Percentiles rank a stretch among this genome's conserved stretches.
phyloP scores from a whole-genome alignment of 1,140 invertebrate species.

The Atta colombica region DNA sequence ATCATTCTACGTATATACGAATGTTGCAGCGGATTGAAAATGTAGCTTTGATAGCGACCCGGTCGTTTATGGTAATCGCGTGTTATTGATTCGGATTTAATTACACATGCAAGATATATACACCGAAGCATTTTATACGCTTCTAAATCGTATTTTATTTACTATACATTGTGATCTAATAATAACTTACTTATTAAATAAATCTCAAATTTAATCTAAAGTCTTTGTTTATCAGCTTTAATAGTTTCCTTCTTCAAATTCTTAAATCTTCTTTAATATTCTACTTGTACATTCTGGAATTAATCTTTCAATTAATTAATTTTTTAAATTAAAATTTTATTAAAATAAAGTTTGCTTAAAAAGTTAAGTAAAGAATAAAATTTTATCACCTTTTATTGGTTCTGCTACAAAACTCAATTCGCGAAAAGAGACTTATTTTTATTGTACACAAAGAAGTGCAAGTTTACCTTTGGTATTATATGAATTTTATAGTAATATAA shows the following conservation, averaged over 20 bases:
- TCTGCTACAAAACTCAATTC: not conserved
- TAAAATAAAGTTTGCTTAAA: not conserved
- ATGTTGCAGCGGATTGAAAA: constrained; percentile 19
- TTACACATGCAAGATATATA: constrained; percentile 31
- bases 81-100: constrained; percentile 40
- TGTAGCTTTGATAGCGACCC: not conserved
- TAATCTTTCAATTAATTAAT: constrained; percentile 4
- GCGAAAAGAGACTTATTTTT: not conserved
- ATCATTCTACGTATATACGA: not conserved
- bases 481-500: constrained; percentile 12
- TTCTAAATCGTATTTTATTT: constrained; percentile 14
- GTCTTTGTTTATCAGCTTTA: not conserved
- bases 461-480: not conserved
- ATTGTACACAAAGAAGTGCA: not conserved
- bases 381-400: not conserved
- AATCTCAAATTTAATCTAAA: not conserved
- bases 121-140: constrained; percentile 23
- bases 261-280: not conserved
- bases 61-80: constrained; percentile 10
- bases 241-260: not conserved
- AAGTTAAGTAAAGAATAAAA: not conserved
- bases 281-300: not conserved
- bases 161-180: not conserved
- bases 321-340: not conserved
- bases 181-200: not conserved